Conservation (phyloP, 2,888 invertebrate species). For the Philereme transversata region DNA sequence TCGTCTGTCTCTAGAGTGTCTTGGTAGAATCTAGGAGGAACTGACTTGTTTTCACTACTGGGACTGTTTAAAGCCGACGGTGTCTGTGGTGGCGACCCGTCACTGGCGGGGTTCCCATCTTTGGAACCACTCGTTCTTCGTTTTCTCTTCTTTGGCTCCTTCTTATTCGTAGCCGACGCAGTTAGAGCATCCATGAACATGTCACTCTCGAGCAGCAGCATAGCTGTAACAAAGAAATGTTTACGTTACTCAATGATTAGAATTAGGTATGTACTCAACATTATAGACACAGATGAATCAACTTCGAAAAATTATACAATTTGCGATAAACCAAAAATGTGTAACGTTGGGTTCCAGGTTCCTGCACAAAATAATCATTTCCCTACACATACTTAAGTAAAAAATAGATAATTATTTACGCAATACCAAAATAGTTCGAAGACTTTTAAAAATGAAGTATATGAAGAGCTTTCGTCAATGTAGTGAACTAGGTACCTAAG, state of each 20-base stretch:
- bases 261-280: background rate
- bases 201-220: conserved; percentile 93
- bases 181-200: conserved; percentile 96
- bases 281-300: background rate
- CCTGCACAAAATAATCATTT: no score
- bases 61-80: conserved; percentile 79
- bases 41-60: conserved; percentile 73
- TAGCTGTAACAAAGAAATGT: conserved; percentile 83
- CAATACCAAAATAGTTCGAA: no score
- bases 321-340: conserved; percentile 17
- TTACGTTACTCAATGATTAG: conserved; percentile 5
- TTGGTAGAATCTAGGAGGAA: conserved; percentile 93
- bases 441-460: no score
- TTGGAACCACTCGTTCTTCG: conserved; percentile 88
- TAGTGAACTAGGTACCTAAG: no score
- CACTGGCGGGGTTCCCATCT: conserved; percentile 80
- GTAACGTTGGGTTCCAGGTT: conserved; percentile 20
- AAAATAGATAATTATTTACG: no score
- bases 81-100: conserved; percentile 82
- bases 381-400: no score
- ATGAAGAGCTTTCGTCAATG: no score
- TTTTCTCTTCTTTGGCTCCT: conserved; percentile 91
- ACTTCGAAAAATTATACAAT: background rate
- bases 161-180: conserved; percentile 89
- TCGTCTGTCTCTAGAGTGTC: conserved; percentile 92